These are phyloP conservation scores for Phasianus colchicus DNA, from an alignment of 2,113 vertebrate species.

Conservation along the genomic window DNA sequence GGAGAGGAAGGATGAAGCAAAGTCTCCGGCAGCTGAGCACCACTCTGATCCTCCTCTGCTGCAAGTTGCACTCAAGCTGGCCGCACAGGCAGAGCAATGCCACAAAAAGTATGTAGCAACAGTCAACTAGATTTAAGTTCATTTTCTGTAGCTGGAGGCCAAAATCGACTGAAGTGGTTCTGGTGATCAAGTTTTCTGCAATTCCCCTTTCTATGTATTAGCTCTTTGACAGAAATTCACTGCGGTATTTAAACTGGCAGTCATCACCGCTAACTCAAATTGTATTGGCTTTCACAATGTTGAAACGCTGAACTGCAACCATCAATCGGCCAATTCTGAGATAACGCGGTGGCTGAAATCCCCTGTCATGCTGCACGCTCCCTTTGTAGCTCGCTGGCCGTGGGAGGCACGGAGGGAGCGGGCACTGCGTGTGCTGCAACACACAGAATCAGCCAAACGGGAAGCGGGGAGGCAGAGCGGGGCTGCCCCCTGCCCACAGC, in stretches of 20 bases:
- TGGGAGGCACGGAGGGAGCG: background rate
- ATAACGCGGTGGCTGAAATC: conserved; percentile 77
- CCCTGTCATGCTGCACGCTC: conserved; percentile 77
- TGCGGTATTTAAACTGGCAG: conserved; percentile 85
- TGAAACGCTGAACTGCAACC: conserved; percentile 81
- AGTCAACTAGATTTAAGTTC: conserved; percentile 83
- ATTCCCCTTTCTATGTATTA: conserved; percentile 79
- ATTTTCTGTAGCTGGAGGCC: conserved; percentile 83
- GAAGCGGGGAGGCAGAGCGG: background rate
- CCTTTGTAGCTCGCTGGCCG: conserved; percentile 37
- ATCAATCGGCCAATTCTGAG: conserved; percentile 81
- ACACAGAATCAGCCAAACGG: background rate
- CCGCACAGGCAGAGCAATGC: conserved; percentile 64
- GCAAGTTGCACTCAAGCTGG: background rate
- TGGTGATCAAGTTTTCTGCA: conserved; percentile 83
- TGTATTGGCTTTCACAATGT: conserved; percentile 83
- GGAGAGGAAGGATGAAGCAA: background rate
- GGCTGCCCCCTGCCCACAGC: background rate
- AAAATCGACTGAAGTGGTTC: conserved; percentile 81
- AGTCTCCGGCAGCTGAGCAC: background rate
- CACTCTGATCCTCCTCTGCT: background rate
- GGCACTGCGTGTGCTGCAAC: background rate
- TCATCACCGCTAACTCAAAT: conserved; percentile 86
- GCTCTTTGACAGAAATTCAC: conserved; percentile 82
- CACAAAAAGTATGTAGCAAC: conserved; percentile 73